These are phyloP conservation scores for Platysternon megacephalum DNA, from an alignment of 2,113 vertebrate species.

Conservation along the genomic window DNA sequence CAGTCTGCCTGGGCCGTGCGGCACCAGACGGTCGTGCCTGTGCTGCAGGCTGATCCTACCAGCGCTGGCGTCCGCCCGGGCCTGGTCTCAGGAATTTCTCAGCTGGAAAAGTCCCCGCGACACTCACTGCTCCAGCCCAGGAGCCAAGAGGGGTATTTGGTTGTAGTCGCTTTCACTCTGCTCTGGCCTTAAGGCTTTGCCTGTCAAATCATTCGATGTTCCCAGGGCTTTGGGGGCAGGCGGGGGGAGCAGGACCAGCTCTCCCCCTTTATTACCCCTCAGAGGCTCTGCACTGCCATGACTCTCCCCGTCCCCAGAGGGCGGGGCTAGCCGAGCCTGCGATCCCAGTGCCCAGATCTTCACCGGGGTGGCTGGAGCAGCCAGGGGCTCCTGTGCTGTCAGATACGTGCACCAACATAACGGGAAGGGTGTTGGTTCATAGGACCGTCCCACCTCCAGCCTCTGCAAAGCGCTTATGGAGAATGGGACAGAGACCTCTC, in stretches of 20 bases:
- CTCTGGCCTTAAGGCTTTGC: neutral
- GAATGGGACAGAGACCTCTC: neutral
- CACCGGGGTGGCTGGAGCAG: neutral
- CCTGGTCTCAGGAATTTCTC: too few relatives aligned
- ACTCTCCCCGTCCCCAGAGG: conserved; percentile 48
- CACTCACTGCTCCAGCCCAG: too few relatives aligned
- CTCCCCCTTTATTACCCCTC: neutral
- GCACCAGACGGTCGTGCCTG: too few relatives aligned
- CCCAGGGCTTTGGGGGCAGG: neutral
- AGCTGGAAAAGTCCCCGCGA: too few relatives aligned
- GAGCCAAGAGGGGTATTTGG: neutral
- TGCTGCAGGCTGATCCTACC: neutral
- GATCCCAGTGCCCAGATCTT: neutral
- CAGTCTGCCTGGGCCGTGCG: too few relatives aligned
- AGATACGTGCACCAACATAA: neutral
- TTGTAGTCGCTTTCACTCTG: neutral
- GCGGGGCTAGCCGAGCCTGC: neutral
- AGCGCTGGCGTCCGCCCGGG: too few relatives aligned
- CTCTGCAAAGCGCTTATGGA: neutral
- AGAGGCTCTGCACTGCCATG: neutral
- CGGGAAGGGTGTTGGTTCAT: conserved; percentile 6
- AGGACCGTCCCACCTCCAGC: neutral
- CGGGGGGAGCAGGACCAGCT: neutral
- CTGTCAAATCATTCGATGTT: neutral
- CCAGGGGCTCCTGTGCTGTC: too few relatives aligned